Percentiles rank a stretch among this genome's conserved stretches.
These are phyloP conservation scores for Odobenus rosmarus DNA, from an alignment of 2,113 vertebrate species.

Conservation along the genomic window DNA sequence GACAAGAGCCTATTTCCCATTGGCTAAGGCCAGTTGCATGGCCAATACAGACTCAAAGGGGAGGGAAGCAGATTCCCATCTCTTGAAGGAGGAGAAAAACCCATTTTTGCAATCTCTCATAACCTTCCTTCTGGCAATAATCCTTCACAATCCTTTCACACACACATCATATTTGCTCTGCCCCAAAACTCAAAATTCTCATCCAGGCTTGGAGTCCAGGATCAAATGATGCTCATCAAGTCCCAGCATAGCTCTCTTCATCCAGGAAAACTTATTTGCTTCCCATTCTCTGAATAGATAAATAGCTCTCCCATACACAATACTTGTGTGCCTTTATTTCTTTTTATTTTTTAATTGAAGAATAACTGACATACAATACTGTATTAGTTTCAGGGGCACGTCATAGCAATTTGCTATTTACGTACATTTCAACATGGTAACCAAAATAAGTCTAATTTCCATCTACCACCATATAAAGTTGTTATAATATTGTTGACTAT, in stretches of 20 bases:
- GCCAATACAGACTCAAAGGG: fast-evolving
- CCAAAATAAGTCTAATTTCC: background rate
- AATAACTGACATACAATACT: background rate
- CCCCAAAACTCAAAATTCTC: background rate
- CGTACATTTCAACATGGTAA: background rate
- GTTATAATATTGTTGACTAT: background rate
- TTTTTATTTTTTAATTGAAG: background rate
- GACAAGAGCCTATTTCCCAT: background rate
- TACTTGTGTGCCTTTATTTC: background rate
- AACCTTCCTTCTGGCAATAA: background rate
- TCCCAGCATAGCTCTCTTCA: background rate
- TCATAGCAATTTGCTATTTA: background rate
- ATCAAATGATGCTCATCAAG: background rate
- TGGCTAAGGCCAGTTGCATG: background rate
- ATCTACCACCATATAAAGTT: background rate
- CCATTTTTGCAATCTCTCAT: background rate
- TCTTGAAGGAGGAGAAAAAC: background rate
- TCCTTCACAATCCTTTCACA: background rate
- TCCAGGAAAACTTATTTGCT: background rate
- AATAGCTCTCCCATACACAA: background rate
- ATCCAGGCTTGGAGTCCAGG: background rate
- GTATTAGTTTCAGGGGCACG: background rate
- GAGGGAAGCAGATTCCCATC: fast-evolving
- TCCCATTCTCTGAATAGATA: background rate
- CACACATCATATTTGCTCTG: background rate